Base-by-base conservation (phyloP, 2,797 vertebrate genomes). In the Microctenopoma lineatum region DNA sequence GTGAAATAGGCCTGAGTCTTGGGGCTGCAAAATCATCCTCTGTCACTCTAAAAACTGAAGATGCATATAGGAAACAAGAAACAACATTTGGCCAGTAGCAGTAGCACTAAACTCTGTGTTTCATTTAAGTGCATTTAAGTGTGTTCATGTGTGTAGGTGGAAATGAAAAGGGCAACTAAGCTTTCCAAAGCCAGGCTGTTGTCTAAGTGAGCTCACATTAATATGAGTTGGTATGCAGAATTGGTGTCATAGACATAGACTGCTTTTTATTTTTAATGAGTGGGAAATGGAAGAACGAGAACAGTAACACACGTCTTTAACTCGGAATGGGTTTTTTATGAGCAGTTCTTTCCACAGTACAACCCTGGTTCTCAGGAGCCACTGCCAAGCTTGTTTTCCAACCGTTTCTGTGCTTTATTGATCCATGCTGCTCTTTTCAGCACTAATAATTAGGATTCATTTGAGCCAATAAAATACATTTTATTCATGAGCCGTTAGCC, bases 261-360 rank as follows among this genome's bases (percentile, higher is more conserved):
- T 26, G 34, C 27, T 42, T 51, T 21, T 77, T 76, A 32, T 65
- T 82, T 84, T 78, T 82, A 87, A 87, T 73, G 61, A 86, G 75
- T 59, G 54, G 62, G 66, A 85, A 86, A 89, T 80, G 77, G 78
- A 69, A 87, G 89, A 86, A 6, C 86, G 81, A 87, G 1, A 84
- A 66, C 45, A 66, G 73, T 83, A 73, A 80, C 79, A 77, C 65
- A 66, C 51, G 48, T 29, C 4, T 32, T 32, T 32, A 32, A 32
- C 5, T 32, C 29, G 7, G 21, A 5, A 32, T 32, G 29, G 29
- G 29, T 32, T 32, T 32, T 32, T 32, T 32, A 7, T 7, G 5
- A 32, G 4, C 7, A 7, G 29, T 32, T 32, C 29, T 32, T 5
- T 32, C 29, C 29, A 32, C 29, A 32, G 29, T 32, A 32, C 29